Percentiles rank a stretch among this genome's conserved stretches.
phyloP scores from a whole-genome alignment of 2,888 invertebrate genomes.

The Clanis bilineata region DNA sequence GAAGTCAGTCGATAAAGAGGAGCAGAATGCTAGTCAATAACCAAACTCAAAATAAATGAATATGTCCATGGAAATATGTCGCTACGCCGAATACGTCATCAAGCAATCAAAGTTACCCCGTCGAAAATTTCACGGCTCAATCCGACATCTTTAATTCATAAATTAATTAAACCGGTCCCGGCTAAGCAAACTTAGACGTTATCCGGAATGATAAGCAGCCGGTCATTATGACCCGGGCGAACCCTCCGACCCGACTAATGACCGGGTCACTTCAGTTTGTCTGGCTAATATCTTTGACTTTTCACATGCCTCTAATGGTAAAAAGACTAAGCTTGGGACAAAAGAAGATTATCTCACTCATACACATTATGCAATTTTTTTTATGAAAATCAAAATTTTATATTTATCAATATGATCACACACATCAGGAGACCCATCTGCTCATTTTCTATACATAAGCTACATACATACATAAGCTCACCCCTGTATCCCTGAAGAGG shows the following conservation, averaged over 20 bases:
- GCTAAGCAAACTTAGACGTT: conserved; percentile 55
- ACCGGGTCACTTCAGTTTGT: conserved; percentile 67
- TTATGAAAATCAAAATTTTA: no score
- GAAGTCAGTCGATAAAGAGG: no score
- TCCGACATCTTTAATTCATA: conserved; percentile 63
- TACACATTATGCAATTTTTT: no score
- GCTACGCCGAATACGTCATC: conserved; percentile 24
- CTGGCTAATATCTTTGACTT: conserved; percentile 51
- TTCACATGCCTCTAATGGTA: conserved; percentile 19
- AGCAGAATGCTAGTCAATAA: no score
- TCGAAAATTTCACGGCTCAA: conserved; percentile 14
- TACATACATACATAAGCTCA: no score
- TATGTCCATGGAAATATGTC: no score
- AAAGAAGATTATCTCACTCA: no score
- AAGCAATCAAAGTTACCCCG: conserved; percentile 23
- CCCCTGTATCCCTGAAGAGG: no score
- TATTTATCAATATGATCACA: no score
- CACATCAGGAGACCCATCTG: no score
- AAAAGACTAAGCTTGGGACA: no score
- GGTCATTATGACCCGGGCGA: conserved; percentile 17
- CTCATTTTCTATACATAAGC: no score
- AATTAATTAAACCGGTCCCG: conserved; percentile 72
- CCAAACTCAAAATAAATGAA: background rate
- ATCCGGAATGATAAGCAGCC: conserved; percentile 72
- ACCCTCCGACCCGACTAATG: conserved; percentile 44